Evolutionary conservation across 2,113 vertebrate species (phyloP).

Genomic region (Anhinga anhinga): DNA sequence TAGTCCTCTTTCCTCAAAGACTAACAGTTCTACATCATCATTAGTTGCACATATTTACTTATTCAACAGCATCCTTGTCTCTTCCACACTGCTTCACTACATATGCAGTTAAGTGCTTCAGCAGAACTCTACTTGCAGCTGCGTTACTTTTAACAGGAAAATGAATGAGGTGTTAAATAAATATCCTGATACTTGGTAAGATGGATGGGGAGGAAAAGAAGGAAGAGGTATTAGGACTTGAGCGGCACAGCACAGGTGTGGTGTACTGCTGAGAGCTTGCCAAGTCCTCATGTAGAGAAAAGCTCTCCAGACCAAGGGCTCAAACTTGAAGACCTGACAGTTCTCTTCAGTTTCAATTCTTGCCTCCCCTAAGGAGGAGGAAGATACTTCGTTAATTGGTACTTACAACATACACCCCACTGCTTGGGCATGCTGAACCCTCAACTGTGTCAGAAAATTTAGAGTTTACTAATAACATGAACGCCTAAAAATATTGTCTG

Average conservation of each 20-base stretch:
- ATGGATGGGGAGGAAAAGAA: neutral
- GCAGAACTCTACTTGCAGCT: neutral
- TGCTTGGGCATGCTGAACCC: neutral
- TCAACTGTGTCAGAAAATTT: neutral
- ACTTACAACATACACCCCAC: neutral
- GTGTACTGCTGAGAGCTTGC: neutral
- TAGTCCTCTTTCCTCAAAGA: neutral
- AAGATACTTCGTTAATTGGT: neutral
- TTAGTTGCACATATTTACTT: neutral
- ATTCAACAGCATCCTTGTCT: neutral
- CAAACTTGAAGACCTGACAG: neutral
- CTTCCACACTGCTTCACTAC: neutral
- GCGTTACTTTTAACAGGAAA: constrained; percentile 18
- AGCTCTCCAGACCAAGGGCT: neutral
- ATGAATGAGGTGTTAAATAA: constrained; percentile 46
- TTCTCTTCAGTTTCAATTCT: neutral
- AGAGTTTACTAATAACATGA: neutral
- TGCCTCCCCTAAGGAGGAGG: neutral
- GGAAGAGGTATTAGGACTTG: neutral
- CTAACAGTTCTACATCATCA: neutral
- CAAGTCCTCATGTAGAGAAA: neutral
- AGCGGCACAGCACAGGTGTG: constrained; percentile 5
- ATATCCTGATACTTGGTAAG: constrained; percentile 24
- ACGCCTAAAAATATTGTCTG: neutral
- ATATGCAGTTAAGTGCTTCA: neutral